Evolutionary conservation across 1,140 invertebrate species (phyloP).

Genomic region (Anagrus nilaparvatae): DNA sequence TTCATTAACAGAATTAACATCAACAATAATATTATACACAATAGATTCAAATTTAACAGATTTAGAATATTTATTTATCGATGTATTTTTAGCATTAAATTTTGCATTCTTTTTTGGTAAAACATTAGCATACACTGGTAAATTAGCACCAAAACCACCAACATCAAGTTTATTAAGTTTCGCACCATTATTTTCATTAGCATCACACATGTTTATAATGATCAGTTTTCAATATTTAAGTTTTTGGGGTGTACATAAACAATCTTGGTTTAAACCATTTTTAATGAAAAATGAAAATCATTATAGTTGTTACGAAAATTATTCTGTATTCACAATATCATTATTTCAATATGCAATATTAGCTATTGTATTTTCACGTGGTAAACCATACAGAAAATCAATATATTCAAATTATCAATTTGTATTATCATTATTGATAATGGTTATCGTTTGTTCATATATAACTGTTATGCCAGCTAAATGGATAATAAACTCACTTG

Average conservation of each 20-base stretch:
- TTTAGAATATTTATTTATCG: constrained; percentile 74
- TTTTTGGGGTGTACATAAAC: constrained; percentile 51
- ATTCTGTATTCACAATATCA: constrained; percentile 74
- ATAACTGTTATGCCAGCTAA: constrained; percentile 56
- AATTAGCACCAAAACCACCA: constrained; percentile 55
- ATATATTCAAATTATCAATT: constrained; percentile 70
- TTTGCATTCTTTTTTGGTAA: constrained; percentile 77
- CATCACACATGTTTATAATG: constrained; percentile 60
- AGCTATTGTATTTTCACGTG: constrained; percentile 82
- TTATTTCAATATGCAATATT: constrained; percentile 90
- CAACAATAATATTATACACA: constrained; percentile 80
- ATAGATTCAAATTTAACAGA: constrained; percentile 72
- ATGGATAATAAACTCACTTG: constrained; percentile 50
- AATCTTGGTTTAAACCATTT: constrained; percentile 63
- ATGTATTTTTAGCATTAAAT: constrained; percentile 66
- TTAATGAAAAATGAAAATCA: constrained; percentile 35
- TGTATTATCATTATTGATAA: constrained; percentile 51
- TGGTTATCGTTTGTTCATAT: constrained; percentile 54
- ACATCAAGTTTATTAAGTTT: constrained; percentile 55
- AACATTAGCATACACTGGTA: constrained; percentile 60
- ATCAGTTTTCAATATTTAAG: constrained; percentile 54
- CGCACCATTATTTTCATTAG: constrained; percentile 54
- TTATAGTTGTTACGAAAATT: constrained; percentile 65
- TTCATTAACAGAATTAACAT: constrained; percentile 73
- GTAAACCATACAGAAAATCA: constrained; percentile 76